Percentiles rank a stretch among this genome's conserved stretches.
phyloP scores from a whole-genome alignment of 2,113 vertebrate species.

The Mola mola region DNA sequence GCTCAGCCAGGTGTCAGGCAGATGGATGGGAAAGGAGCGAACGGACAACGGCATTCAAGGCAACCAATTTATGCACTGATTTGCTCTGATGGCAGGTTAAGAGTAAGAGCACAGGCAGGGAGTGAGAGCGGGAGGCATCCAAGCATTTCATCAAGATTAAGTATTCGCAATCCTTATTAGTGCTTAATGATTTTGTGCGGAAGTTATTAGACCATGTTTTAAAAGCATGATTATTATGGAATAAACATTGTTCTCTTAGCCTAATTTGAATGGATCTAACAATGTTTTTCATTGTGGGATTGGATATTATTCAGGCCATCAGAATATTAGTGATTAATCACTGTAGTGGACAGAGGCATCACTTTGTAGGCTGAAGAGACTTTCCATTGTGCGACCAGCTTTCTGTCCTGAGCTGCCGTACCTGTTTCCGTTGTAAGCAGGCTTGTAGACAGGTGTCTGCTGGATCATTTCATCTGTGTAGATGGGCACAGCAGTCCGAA shows the following conservation, averaged over 20 bases:
- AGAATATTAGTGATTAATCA: not conserved
- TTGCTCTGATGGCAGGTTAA: slow-evolving; percentile 1
- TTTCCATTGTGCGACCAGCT: not conserved
- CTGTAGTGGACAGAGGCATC: not conserved
- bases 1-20: slow-evolving; percentile 15
- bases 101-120: not conserved
- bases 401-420: slow-evolving; percentile 53
- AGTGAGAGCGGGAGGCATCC: not conserved
- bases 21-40: slow-evolving; percentile 17
- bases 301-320: slow-evolving; percentile 8
- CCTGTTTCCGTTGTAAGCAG: slow-evolving; percentile 96
- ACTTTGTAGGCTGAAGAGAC: not conserved
- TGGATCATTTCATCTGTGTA: slow-evolving; percentile 93
- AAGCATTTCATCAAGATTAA: not conserved
- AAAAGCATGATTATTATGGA: not conserved
- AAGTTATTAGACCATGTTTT: not conserved
- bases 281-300: not conserved
- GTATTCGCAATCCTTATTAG: not conserved
- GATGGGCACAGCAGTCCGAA: slow-evolving; percentile 88
- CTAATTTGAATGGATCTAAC: slow-evolving; percentile 10
- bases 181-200: not conserved
- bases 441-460: slow-evolving; percentile 91
- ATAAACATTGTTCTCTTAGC: slow-evolving; percentile 11
- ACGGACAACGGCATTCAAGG: slow-evolving; percentile 4
- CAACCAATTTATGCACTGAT: slow-evolving; percentile 13